Conservation (phyloP, 1,140 invertebrate genomes). For the Apocrypta bakeri region DNA sequence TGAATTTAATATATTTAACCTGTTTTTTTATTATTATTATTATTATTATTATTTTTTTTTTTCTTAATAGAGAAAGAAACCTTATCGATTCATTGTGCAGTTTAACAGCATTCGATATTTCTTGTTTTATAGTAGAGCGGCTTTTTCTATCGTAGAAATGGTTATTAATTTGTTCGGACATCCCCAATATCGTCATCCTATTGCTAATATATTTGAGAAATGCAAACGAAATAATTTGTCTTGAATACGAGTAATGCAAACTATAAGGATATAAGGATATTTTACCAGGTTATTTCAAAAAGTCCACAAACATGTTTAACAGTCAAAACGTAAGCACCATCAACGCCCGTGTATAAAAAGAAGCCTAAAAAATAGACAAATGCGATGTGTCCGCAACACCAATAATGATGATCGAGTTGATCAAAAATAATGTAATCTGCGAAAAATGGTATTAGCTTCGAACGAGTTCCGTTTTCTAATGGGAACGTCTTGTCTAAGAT, state of each 20-base stretch:
- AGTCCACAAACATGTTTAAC: conserved; percentile 14
- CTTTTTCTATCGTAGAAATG: too few species aligned
- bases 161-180: too few species aligned
- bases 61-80: too few species aligned
- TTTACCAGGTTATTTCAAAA: conserved; percentile 1
- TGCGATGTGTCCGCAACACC: background rate
- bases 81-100: background rate
- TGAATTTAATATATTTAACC: background rate
- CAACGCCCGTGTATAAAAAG: background rate
- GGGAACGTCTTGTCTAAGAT: background rate
- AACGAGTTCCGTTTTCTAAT: background rate
- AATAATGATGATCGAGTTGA: background rate
- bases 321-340: background rate
- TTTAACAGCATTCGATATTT: too few species aligned
- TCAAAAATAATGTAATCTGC: conserved; percentile 10
- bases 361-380: background rate
- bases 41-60: background rate
- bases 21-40: background rate
- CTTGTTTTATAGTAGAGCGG: too few species aligned
- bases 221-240: too few species aligned
- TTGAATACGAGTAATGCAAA: too few species aligned
- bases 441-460: background rate
- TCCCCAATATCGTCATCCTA: too few species aligned
- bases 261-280: background rate
- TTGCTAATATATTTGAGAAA: too few species aligned